Evolutionary conservation across 2,797 vertebrate genomes (phyloP).

Genomic region (Scolopax rusticola): DNA sequence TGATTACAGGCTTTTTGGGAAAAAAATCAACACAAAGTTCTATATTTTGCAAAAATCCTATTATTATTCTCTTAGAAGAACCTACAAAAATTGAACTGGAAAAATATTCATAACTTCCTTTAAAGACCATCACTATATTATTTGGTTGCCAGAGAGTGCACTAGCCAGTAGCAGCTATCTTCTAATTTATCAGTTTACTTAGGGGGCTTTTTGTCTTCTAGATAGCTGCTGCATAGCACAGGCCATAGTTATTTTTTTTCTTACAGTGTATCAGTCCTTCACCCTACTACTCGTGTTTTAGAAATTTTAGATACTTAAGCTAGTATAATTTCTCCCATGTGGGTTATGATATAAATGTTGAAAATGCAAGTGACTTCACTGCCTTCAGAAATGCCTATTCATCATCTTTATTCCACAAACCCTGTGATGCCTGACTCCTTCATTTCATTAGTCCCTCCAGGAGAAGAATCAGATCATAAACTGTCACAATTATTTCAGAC

Average conservation of each 20-base stretch:
- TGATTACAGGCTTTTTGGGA: background rate
- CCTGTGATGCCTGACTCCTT: background rate
- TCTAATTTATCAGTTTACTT: background rate
- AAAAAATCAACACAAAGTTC: background rate
- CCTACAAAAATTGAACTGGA: background rate
- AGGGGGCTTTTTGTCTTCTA: background rate
- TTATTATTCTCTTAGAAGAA: fast-evolving
- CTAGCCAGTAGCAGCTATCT: background rate
- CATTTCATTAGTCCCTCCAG: background rate
- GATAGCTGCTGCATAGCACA: background rate
- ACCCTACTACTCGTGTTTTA: background rate
- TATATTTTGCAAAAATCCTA: background rate
- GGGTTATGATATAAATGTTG: background rate
- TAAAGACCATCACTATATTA: background rate
- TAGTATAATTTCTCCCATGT: background rate
- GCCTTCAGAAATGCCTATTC: background rate
- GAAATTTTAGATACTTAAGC: background rate
- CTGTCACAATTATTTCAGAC: background rate
- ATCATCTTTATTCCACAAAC: background rate
- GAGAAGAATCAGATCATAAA: background rate
- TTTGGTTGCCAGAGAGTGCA: background rate
- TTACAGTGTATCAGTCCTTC: background rate
- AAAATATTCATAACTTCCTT: background rate
- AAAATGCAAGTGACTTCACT: background rate
- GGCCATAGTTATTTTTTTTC: background rate